Evolutionary conservation across 92 coral and sea anemone species (phyloP).

Genomic region (Porites lobata): DNA sequence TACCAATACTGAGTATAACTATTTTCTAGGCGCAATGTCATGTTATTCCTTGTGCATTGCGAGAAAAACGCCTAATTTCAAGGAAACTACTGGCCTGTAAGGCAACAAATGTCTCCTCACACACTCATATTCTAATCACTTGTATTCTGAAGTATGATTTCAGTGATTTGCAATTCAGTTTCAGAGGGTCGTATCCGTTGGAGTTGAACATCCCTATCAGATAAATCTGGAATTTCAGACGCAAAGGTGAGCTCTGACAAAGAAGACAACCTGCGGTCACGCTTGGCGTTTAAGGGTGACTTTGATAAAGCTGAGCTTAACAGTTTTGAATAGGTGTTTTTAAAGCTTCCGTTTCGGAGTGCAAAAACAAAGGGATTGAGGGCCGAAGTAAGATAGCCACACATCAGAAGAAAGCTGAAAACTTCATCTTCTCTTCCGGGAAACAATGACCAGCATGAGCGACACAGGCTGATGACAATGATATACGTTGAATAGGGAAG

Average conservation of each 20-base stretch:
- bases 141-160: not conserved
- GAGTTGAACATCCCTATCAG: slow-evolving; percentile 1
- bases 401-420: slow-evolving; percentile 60
- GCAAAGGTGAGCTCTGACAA: slow-evolving; percentile 1
- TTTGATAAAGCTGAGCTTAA: slow-evolving; percentile 5
- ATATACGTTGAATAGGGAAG: slow-evolving; percentile 62
- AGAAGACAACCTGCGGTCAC: slow-evolving; percentile 17
- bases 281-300: slow-evolving; percentile 10
- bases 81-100: too few relatives aligned
- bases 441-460: not conserved
- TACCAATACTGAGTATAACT: too few relatives aligned
- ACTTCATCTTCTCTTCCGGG: slow-evolving; percentile 19
- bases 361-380: slow-evolving; percentile 80
- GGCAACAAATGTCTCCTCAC: not conserved
- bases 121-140: not conserved
- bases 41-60: too few relatives aligned
- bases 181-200: not conserved
- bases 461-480: slow-evolving; percentile 52
- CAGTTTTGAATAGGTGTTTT: slow-evolving; percentile 56
- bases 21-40: too few relatives aligned
- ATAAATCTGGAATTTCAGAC: slow-evolving; percentile 12
- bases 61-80: too few relatives aligned
- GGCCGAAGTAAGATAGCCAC: slow-evolving; percentile 79
- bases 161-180: not conserved
- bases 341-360: slow-evolving; percentile 75